Conservation (phyloP, 2,888 invertebrate genomes). For the Drosophila algonquin region DNA sequence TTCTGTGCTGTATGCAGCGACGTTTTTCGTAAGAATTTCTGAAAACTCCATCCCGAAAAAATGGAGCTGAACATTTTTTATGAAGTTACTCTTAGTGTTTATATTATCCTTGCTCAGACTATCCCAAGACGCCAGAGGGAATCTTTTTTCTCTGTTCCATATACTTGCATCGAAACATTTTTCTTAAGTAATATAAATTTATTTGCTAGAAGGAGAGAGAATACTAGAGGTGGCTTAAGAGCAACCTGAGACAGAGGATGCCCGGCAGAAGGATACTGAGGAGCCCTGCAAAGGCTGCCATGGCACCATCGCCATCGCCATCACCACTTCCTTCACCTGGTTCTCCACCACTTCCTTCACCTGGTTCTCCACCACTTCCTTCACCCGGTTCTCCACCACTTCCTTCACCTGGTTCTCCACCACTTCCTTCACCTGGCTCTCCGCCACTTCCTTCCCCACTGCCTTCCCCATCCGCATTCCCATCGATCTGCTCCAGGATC, state of each 20-base stretch:
- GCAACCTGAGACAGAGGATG: conserved; percentile 31
- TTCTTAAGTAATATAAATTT: neutral
- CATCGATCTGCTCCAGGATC: conserved; percentile 57
- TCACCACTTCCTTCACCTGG: conserved; percentile 13
- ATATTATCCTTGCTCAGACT: too few species aligned
- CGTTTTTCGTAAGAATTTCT: too few species aligned
- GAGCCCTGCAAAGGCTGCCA: conserved; percentile 15
- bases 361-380: neutral
- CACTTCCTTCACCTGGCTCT: neutral
- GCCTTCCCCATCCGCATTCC: neutral
- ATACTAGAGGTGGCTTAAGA: too few species aligned
- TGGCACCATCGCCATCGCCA: conserved; percentile 32
- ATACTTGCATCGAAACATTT: too few species aligned
- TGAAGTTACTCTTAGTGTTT: too few species aligned
- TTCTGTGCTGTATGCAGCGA: too few species aligned
- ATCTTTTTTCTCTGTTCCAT: too few species aligned
- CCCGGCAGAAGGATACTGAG: conserved; percentile 49
- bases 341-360: neutral
- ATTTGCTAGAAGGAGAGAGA: neutral
- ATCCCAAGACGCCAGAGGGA: too few species aligned
- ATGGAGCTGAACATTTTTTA: too few species aligned
- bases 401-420: neutral
- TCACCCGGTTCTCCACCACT: conserved; percentile 1
- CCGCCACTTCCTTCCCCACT: conserved; percentile 16
- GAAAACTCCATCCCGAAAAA: too few species aligned